Evolutionary conservation across 2,797 vertebrate genomes (phyloP).

Genomic region (Microchirus variegatus): DNA sequence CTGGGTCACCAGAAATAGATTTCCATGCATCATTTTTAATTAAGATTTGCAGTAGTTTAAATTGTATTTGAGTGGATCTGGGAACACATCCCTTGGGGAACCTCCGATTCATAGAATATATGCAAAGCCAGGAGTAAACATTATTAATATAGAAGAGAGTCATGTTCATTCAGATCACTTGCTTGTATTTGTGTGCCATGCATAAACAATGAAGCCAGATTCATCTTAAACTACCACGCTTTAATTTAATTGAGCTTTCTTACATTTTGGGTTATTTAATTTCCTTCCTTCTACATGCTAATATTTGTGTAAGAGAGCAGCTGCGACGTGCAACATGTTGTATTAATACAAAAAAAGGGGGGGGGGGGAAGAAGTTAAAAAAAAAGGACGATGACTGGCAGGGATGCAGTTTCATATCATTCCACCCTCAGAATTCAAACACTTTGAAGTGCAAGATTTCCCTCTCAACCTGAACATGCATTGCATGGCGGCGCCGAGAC

Average conservation of each 20-base stretch:
- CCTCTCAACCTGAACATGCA: background rate
- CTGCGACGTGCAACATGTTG: background rate
- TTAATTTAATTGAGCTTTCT: constrained; percentile 5
- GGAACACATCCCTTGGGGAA: constrained; percentile 48
- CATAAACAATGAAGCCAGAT: constrained; percentile 9
- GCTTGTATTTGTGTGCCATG: constrained; percentile 43
- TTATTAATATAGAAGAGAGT: constrained; percentile 51
- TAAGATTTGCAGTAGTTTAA: constrained; percentile 57
- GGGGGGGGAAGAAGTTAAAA: background rate
- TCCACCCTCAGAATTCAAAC: background rate
- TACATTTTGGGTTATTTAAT: background rate
- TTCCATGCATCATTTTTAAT: constrained; percentile 56
- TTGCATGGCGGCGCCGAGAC: constrained; percentile 2
- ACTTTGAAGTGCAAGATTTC: background rate
- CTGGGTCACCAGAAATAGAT: constrained; percentile 67
- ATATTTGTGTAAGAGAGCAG: background rate
- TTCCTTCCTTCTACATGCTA: background rate
- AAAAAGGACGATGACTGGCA: background rate
- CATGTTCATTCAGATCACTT: constrained; percentile 49
- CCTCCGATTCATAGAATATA: constrained; percentile 52
- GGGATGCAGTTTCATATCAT: background rate
- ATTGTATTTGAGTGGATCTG: constrained; percentile 55
- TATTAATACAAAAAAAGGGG: background rate
- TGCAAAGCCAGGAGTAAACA: constrained; percentile 48
- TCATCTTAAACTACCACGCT: constrained; percentile 7